Evolutionary conservation across 2,113 vertebrate species (phyloP).

Genomic region (Phodopus roborovskii): DNA sequence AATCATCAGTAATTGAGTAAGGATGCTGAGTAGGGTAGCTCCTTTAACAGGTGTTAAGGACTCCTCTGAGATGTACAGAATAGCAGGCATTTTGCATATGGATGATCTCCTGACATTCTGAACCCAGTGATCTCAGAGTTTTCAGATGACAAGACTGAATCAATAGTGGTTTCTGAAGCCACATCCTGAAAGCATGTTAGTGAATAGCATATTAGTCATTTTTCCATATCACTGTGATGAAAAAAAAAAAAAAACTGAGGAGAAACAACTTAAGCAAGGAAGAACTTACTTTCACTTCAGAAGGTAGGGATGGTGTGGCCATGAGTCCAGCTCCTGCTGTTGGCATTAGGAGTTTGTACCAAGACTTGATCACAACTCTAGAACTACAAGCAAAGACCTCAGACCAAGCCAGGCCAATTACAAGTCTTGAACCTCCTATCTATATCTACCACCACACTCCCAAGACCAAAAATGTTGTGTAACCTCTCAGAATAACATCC

Average conservation of each 20-base stretch:
- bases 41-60: neutral
- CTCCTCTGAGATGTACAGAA: neutral
- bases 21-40: neutral
- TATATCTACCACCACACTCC: rapidly evolving
- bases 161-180: neutral
- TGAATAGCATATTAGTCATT: neutral
- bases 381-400: neutral
- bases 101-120: neutral
- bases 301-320: neutral
- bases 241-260: neutral
- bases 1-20: neutral
- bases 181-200: neutral
- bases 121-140: neutral
- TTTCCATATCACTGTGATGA: neutral
- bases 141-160: neutral
- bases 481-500: neutral
- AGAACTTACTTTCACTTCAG: neutral
- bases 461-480: neutral
- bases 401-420: neutral
- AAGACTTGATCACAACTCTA: neutral
- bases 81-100: neutral
- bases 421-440: neutral
- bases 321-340: too few species aligned
- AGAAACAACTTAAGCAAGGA: neutral
- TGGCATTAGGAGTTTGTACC: neutral